These are phyloP conservation scores for Burhinus oedicnemus DNA, from an alignment of 2,113 vertebrate genomes.

Conservation along the genomic window DNA sequence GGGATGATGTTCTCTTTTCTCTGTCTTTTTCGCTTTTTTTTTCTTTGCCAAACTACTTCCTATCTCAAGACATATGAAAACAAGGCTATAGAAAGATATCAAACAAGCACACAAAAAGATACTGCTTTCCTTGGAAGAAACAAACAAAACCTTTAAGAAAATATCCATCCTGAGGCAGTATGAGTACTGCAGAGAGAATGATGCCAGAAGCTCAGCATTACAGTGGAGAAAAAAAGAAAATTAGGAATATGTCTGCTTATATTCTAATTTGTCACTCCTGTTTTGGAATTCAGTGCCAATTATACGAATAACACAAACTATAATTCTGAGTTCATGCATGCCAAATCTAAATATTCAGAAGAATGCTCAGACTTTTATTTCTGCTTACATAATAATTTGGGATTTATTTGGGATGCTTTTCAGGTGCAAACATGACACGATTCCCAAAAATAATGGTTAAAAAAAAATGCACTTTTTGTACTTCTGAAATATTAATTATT, in stretches of 20 bases:
- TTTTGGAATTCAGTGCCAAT: neutral
- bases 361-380: neutral
- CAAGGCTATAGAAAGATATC: neutral
- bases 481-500: neutral
- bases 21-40: neutral
- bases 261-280: neutral
- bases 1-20: neutral
- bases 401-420: neutral
- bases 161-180: neutral
- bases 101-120: neutral
- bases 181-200: neutral
- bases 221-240: neutral
- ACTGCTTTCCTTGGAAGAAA: neutral
- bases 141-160: neutral
- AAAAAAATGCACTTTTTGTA: neutral
- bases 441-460: neutral
- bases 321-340: neutral
- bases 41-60: neutral
- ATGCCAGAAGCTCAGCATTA: neutral
- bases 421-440: neutral
- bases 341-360: neutral
- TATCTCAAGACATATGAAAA: neutral
- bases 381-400: neutral
- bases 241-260: neutral
- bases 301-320: neutral